Conservation (phyloP, 2,797 vertebrate genomes). For the Notamacropus eugenii region DNA sequence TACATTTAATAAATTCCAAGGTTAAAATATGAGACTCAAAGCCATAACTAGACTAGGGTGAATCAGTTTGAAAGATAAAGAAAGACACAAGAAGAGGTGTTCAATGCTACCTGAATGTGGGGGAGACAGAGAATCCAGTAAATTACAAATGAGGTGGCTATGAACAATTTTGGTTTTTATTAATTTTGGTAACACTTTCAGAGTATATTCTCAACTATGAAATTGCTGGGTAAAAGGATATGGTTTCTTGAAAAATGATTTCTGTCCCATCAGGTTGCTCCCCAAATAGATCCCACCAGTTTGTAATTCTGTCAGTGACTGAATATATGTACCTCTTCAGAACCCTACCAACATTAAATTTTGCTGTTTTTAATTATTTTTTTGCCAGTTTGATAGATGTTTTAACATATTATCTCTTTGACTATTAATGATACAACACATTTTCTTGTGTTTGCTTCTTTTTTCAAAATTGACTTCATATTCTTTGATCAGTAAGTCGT, state of each 20-base stretch:
- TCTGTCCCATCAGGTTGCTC: not conserved
- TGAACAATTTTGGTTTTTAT: not conserved
- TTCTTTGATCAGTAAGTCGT: not conserved
- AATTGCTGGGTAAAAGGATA: not conserved
- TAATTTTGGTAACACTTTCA: not conserved
- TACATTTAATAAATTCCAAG: not conserved
- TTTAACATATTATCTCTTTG: not conserved
- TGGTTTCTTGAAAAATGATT: not conserved
- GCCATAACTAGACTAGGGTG: not conserved
- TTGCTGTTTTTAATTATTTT: not conserved
- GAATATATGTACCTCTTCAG: not conserved
- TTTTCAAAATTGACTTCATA: not conserved
- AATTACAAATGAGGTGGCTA: not conserved
- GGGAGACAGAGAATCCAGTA: not conserved
- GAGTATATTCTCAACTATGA: not conserved
- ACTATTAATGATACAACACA: not conserved
- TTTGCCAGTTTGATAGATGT: not conserved
- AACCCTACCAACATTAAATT: not conserved
- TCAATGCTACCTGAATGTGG: not conserved
- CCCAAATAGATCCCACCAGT: not conserved
- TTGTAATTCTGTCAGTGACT: not conserved
- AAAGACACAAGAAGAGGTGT: not conserved
- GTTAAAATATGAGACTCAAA: not conserved
- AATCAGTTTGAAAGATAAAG: not conserved
- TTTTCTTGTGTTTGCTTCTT: not conserved